Conservation (phyloP, 1,140 invertebrate genomes). For the Pygmarrhopalites habei region DNA sequence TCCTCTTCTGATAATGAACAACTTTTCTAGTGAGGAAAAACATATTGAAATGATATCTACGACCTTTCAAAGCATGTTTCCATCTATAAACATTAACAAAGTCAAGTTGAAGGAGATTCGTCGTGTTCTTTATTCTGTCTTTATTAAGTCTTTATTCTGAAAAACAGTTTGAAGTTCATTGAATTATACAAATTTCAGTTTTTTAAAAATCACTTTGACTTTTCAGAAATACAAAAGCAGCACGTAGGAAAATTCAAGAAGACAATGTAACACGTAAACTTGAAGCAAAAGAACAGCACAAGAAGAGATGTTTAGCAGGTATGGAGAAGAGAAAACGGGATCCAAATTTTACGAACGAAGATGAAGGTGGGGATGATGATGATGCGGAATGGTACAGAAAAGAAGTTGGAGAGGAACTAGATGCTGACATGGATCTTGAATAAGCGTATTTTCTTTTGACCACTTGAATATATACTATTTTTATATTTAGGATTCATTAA, state of each 20-base stretch:
- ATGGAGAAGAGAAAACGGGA: constrained; percentile 54
- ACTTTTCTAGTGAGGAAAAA: constrained; percentile 65
- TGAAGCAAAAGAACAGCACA: constrained; percentile 56
- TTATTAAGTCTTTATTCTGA: too few species aligned
- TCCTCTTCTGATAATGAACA: constrained; percentile 90
- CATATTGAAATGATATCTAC: constrained; percentile 87
- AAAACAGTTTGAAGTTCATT: too few species aligned
- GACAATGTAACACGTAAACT: constrained; percentile 67
- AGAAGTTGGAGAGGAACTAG: constrained; percentile 79
- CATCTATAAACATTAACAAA: constrained; percentile 85
- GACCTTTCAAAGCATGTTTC: constrained; percentile 98
- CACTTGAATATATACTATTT: too few species aligned
- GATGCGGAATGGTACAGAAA: constrained; percentile 74
- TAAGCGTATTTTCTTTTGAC: too few species aligned
- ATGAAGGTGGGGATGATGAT: constrained; percentile 54
- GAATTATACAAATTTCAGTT: too few species aligned
- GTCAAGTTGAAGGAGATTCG: constrained; percentile 80
- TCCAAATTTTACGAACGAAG: constrained; percentile 40
- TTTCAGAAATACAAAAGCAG: constrained; percentile 62
- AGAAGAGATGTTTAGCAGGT: constrained; percentile 55
- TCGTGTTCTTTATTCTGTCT: constrained; percentile 77
- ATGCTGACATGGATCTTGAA: constrained; percentile 55
- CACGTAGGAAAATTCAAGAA: constrained; percentile 63
- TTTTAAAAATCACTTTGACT: too few species aligned
- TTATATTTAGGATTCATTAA: too few species aligned